Base-by-base conservation (phyloP, 1,140 invertebrate genomes). In the Centruroides sculpturatus region DNA sequence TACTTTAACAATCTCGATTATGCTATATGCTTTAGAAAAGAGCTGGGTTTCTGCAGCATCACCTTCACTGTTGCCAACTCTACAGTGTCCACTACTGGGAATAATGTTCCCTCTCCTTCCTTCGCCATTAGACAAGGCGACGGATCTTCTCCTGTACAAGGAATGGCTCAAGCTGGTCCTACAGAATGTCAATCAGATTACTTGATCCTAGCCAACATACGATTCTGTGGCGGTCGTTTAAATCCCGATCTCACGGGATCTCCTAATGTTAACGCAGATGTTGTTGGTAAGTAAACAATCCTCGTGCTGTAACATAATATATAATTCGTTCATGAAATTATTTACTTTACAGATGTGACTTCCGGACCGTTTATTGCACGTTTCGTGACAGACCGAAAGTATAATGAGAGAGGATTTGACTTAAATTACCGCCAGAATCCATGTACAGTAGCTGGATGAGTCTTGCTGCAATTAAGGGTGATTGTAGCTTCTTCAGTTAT, bases 171-270 rank as follows among this genome's bases (percentile, higher is more conserved):
- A 41, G 41, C 81, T 36, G 85, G 85, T 57, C 78, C 83, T 58
- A 79, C 81, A 64, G 82, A 85, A 68, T 87, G 85, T 68, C 84
- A 84, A 0, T 79, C 80, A 59, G 85, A 87, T 68, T 87, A 81
- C 70, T 75, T 87, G 36, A 71, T 83, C 1, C 74, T 86, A 56
- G 79, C 82, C 62, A 82, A 82, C 12, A 77, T 80, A 8, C 74
- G 84, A 60, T 72, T 86, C 6, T 86, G 85, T 67, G 85, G 85
- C 0, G 82, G 85, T 57, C 75, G 80, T n/a, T 74, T 87, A 3
- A 86, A 86, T 67, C 84, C 86, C 3, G 67, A 77, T 4, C 71
- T 41, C 8, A 5, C 75, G 47, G 76, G 80, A 47, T 79, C 84
- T 68, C 83, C 82, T 65, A 79, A 78, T 35, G 70, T 77, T 52